Conservation (phyloP, 2,888 invertebrate species). For the Acleris emargana region DNA sequence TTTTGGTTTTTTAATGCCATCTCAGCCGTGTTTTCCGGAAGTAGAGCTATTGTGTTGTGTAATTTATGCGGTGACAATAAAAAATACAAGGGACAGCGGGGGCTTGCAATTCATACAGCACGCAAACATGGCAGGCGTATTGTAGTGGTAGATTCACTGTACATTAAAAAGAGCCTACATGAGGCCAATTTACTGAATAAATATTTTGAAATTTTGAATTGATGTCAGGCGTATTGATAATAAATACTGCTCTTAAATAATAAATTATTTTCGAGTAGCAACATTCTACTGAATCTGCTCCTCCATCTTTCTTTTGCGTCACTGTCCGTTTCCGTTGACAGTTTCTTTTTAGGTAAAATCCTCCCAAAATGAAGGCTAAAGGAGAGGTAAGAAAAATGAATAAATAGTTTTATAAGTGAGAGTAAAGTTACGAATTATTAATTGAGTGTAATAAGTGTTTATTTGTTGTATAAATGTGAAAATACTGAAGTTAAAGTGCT, state of each 20-base stretch:
- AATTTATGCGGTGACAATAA: no score
- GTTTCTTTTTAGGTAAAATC: constrained; percentile 75
- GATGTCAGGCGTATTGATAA: no score
- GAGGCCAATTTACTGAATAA: no score
- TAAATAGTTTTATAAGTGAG: constrained; percentile 19
- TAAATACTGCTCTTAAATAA: neutral
- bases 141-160: no score
- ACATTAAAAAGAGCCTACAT: no score
- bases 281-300: neutral
- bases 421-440: constrained; percentile 18
- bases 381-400: constrained; percentile 87
- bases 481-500: constrained; percentile 27
- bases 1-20: no score
- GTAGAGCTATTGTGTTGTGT: no score
- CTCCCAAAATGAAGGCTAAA: constrained; percentile 92
- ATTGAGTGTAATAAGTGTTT: constrained; percentile 41
- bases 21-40: no score
- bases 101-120: no score
- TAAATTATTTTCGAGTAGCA: neutral
- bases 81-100: no score
- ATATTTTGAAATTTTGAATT: no score
- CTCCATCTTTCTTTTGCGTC: constrained; percentile 59
- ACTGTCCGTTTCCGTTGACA: constrained; percentile 77
- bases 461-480: constrained; percentile 21
- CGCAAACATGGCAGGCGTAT: no score